Percentiles rank a stretch among this genome's conserved stretches.
Conservation (phyloP, 2,797 vertebrate genomes). For the Triplophysa yarkandensis region DNA sequence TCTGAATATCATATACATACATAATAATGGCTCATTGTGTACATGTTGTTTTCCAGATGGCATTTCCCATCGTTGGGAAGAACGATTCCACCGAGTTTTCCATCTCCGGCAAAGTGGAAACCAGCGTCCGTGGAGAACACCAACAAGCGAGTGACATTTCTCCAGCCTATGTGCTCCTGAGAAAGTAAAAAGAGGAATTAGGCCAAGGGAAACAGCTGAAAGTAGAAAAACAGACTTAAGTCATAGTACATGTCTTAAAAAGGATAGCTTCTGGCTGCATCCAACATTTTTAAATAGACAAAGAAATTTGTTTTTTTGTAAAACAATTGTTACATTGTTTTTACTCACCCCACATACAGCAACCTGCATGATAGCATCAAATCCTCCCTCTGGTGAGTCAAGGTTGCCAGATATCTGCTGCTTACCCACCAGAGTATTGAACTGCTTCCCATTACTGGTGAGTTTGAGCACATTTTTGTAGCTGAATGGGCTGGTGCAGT, state of each 20-base stretch:
- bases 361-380: constrained; percentile 98
- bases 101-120: constrained; percentile 97
- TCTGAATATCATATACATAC: constrained; percentile 66
- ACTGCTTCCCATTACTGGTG: constrained; percentile 82
- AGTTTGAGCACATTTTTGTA: constrained; percentile 95
- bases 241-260: too few relatives aligned
- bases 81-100: constrained; percentile 96
- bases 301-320: too few relatives aligned
- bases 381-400: constrained; percentile 97
- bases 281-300: too few relatives aligned
- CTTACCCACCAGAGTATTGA: constrained; percentile 89
- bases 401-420: constrained; percentile 97
- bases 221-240: constrained; percentile 5
- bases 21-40: constrained; percentile 98
- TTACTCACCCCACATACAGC: constrained; percentile 92
- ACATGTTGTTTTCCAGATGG: constrained; percentile 90
- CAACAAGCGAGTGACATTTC: constrained; percentile 91
- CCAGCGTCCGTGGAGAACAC: constrained; percentile 98
- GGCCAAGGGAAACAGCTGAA: constrained; percentile 22
- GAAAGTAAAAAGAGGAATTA: constrained; percentile 30
- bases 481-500: constrained; percentile 97
- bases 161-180: constrained; percentile 94
- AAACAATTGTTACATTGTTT: too few relatives aligned
- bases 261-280: too few relatives aligned
- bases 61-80: constrained; percentile 95